Percentiles rank a stretch among this genome's conserved stretches.
phyloP scores from a whole-genome alignment of 64 coral and sea anemone genomes.

The Cladopsammia gracilis region DNA sequence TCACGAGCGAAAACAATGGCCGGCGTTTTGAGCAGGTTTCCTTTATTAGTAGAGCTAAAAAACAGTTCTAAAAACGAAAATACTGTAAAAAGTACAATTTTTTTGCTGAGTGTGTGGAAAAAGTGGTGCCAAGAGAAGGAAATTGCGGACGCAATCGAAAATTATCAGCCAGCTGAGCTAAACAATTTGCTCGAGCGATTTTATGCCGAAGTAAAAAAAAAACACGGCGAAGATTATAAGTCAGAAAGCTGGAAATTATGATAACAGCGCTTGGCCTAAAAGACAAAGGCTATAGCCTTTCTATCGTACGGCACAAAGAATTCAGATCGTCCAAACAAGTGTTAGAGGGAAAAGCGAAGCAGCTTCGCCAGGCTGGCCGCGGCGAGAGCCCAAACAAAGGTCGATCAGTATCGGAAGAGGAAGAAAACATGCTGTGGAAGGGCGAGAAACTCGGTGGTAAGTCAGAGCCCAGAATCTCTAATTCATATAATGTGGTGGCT shows the following conservation, averaged over 20 bases:
- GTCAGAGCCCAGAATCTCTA: no score
- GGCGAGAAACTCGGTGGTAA: no score
- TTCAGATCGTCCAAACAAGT: slow-evolving; percentile 35
- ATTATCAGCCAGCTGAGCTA: slow-evolving; percentile 8
- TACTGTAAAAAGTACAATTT: slow-evolving; percentile 51
- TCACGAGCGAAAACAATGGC: no score
- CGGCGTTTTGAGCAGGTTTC: no score
- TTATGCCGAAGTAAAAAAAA: neutral
- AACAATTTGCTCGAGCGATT: neutral
- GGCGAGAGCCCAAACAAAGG: slow-evolving; percentile 44
- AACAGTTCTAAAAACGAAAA: slow-evolving; percentile 47
- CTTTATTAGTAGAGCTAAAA: no score
- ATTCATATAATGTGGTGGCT: slow-evolving; percentile 32
- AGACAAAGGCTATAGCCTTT: neutral
- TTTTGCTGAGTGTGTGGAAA: slow-evolving; percentile 66
- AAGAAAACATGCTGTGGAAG: no score
- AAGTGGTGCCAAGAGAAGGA: slow-evolving; percentile 37
- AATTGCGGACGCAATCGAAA: slow-evolving; percentile 26
- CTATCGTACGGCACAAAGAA: neutral
- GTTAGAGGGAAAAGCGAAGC: slow-evolving; percentile 40
- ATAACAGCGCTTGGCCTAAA: neutral
- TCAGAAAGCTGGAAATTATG: slow-evolving; percentile 5
- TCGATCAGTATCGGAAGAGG: neutral
- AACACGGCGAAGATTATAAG: neutral
- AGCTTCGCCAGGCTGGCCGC: neutral